Evolutionary conservation across 2,888 invertebrate species (phyloP).

Genomic region (Oxyteleia sp.): DNA sequence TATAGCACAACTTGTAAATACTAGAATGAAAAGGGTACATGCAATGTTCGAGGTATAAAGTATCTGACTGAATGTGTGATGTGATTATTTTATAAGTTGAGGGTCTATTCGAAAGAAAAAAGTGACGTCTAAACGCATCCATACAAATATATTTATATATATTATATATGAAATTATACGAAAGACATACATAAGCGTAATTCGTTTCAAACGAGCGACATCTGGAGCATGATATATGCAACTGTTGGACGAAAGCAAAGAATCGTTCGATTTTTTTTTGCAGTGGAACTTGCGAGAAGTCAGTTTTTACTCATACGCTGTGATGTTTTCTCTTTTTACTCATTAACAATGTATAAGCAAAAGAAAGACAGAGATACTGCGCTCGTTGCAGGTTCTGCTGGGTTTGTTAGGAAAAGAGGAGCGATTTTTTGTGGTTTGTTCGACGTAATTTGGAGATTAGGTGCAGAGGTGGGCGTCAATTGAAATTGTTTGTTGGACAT

Average conservation of each 20-base stretch:
- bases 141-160: conserved; percentile 62
- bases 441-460: no score
- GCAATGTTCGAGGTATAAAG: conserved; percentile 54
- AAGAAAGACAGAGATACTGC: no score
- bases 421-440: no score
- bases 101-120: conserved; percentile 30
- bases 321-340: no score
- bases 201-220: conserved; percentile 21
- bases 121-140: conserved; percentile 26
- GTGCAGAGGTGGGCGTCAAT: no score
- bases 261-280: not conserved
- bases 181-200: conserved; percentile 26
- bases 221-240: conserved; percentile 16
- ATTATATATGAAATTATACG: conserved; percentile 23
- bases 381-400: no score
- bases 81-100: conserved; percentile 60
- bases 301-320: no score
- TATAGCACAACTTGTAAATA: conserved; percentile 84
- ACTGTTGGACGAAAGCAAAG: conserved; percentile 1
- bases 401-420: no score
- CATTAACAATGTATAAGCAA: no score
- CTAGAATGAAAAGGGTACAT: conserved; percentile 75
- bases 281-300: no score
- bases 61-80: conserved; percentile 54
- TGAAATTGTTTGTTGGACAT: no score